Evolutionary conservation across 2,113 vertebrate species (phyloP), one percentile per base, ranked within the genome.

Genomic region (Haplochromis burtoni): DNA sequence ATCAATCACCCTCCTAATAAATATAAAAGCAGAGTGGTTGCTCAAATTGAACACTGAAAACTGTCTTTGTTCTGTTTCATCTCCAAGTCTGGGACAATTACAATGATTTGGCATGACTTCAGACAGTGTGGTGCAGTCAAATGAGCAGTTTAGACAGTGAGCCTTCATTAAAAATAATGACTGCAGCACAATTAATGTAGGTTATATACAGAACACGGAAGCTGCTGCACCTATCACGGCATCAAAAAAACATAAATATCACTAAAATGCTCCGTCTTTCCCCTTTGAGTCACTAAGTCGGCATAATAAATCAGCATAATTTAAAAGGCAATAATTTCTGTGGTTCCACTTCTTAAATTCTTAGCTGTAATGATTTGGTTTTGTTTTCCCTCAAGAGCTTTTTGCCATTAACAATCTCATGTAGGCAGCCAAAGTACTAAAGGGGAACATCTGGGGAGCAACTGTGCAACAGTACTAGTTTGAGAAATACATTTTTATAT

Each of bases 91-190:
- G 81, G 57, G 61, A 92, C 87, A 90, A 93, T 92, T 93, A 81
- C 90, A 93, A 92, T 93, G 82, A 92, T 87, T 90, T 35, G 26
- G 13, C 53, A 59, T 87, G 59, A 85, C 85, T 91, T 86, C 42
- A 87, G 82, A 91, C 29, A 82, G 53, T 26, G 47, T 24, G 51
- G 29, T 38, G 16, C 59, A 83, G 51, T 89, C 66, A 86, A 78
- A 73, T 55, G 71, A 88, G 78, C 79, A 87, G 42, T 90, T 87
- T 81, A 85, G 87, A 91, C 82, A 71, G 73, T 53, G 26, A 89
- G 76, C 73, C 66, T 93, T 91, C 81, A 89, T 94, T 91, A 91
- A 78, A 93, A 89, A 89, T 76, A 73, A 21, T 76, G 80, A 86
- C 47, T 81, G 55, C 35, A 84, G 63, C 61, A 73, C 73, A 90